Evolutionary conservation across 2,797 vertebrate species (phyloP).

Genomic region (Gymnothorax reevesii): DNA sequence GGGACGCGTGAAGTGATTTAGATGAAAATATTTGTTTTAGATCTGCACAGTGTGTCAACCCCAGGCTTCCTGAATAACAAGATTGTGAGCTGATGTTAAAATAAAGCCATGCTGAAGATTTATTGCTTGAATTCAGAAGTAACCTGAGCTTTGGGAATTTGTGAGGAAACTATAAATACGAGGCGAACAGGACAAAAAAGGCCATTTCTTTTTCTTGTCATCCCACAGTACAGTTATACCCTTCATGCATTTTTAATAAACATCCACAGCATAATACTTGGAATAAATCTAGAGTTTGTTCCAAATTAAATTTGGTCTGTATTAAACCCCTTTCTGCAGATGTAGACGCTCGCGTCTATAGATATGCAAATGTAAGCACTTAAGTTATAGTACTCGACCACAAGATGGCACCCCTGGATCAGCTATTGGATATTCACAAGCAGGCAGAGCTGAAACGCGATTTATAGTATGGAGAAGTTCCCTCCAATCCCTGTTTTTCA

Average conservation of each 20-base stretch:
- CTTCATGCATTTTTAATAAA: background rate
- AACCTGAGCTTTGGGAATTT: conserved; percentile 2
- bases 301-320: too few relatives aligned
- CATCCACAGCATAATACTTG: too few relatives aligned
- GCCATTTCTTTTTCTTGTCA: background rate
- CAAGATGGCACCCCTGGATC: too few relatives aligned
- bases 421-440: too few relatives aligned
- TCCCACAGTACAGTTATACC: background rate
- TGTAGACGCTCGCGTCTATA: too few relatives aligned
- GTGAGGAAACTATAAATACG: background rate
- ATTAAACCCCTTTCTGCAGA: too few relatives aligned
- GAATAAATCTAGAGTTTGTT: too few relatives aligned
- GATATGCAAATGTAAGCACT: too few relatives aligned
- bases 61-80: background rate
- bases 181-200: background rate
- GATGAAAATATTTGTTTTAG: background rate
- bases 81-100: background rate
- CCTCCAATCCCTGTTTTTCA: too few relatives aligned
- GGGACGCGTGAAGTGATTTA: background rate
- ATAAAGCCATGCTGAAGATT: background rate
- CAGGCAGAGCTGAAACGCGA: too few relatives aligned
- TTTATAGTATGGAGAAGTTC: too few relatives aligned
- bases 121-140: background rate
- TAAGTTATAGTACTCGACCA: too few relatives aligned
- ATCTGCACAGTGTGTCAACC: background rate